Base-by-base conservation (phyloP, 2,113 vertebrate species). In the Saguinus imperator region DNA sequence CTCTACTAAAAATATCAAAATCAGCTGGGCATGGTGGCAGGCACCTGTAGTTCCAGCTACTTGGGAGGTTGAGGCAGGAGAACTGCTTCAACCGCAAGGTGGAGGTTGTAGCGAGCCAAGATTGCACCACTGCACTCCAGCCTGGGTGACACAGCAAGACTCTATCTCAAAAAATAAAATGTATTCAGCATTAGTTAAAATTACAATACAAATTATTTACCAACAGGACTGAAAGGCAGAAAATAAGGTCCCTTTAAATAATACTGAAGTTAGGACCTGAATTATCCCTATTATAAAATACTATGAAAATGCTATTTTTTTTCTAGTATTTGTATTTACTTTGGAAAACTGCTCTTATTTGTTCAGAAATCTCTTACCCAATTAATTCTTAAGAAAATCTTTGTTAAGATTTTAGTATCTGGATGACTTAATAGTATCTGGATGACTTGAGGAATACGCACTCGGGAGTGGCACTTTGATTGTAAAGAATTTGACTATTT, bases 261-360 rank as follows among this genome's bases (percentile, higher is more conserved):
- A 64, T 23, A 40, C 70, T 64, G 3, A 91, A 86, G 23, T 6
- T 35, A 72, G 48, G 43, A 55, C 35, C 64, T 77, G n/a, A 96
- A 80, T 81, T 37, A 37, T 48, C 25, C 3, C 16, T 37, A 77
- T 45, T 45, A 83, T 43, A 73, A 94, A 87, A 88, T 72, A 89
- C 2, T 20, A 5, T 40, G 35, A 87, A 94, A 95, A 76, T 77
- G 8, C 48, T 52, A 25, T 35, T 91, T 89, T 43, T 43, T 90
- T 79, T 64, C 57, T 70, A 77, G 32, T 79, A 52, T 77, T 97
- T 89, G 12, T 57, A 40, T 94, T 95, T 89, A 86, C 50, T 94
- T 73, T 91, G 61, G 52, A 70, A 93, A 94, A 91, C 21, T 81
- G 35, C 43, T 11, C 48, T 8, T 35, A 43, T 52, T 40, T 72